Base-by-base conservation (phyloP, 92 coral and sea anemone species). In the Parazoanthus atlanticus region DNA sequence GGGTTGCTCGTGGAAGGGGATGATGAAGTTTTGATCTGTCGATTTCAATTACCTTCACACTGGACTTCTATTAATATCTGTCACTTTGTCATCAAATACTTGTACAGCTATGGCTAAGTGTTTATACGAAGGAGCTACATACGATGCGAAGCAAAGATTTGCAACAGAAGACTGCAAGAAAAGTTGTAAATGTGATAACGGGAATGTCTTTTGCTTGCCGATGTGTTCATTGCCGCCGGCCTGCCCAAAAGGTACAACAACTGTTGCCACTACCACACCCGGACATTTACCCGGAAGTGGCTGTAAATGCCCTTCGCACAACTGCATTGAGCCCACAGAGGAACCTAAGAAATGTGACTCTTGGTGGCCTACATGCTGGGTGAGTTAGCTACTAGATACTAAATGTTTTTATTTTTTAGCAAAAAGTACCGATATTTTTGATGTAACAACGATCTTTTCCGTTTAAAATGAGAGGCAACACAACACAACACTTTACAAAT, bases 211-310 rank as follows among this genome's bases (percentile, higher is more conserved):
- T 36, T 75, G 79, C 36, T 5, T 36, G 17, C 30, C 29, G 29
- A 75, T 75, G 79, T 75, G 79, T 75, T 75, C 79, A 23, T 12
- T 21, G 52, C 79, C 79, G 13, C 43, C 10, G 29, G n/a, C 79
- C 10, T 75, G 79, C 52, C 28, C 79, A 75, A 16, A 75, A 0
- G 52, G n/a, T 15, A 6, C 0, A 43, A 75, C 6, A 38, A 3
- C 49, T 33, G 49, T 36, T 7, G 13, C n/a, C 25, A 36, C 25
- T 10, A 11, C 12, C 26, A 5, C 36, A n/a, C 2, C 52, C 13
- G 79, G 79, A 10, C 79, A 75, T 36, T 38, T 23, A n/a, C n/a
- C 3, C 10, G 52, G 36, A n/a, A 23, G 77, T 23, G 9, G 25
- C 19, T 75, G 79, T 75, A 21, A 21, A 43, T 75, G 79, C 49